These are phyloP conservation scores for Arizona elegans DNA, from an alignment of 2,113 vertebrate species.

Conservation along the genomic window DNA sequence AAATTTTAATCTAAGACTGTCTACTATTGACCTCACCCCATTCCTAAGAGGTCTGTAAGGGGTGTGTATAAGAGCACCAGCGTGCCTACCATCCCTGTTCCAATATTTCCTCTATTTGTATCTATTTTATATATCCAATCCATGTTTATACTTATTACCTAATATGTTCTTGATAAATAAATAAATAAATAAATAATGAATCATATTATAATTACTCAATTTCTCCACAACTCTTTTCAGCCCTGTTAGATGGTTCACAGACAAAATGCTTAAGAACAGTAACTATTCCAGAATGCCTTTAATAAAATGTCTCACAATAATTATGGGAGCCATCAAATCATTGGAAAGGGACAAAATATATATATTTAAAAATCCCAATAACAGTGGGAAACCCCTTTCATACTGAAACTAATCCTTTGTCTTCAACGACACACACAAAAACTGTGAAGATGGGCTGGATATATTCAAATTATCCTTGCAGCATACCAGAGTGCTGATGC, in stretches of 20 bases:
- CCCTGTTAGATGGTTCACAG: background rate
- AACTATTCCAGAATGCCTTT: background rate
- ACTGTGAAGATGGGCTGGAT: background rate
- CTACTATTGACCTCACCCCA: too few species aligned
- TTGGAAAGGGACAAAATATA: background rate
- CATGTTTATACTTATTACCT: too few species aligned
- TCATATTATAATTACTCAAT: background rate
- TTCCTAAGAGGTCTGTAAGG: too few species aligned
- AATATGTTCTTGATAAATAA: too few species aligned
- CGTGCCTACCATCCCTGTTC: too few species aligned
- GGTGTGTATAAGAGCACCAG: too few species aligned
- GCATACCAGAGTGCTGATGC: background rate
- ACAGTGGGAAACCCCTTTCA: background rate
- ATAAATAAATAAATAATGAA: too few species aligned
- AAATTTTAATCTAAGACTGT: too few species aligned
- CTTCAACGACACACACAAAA: background rate
- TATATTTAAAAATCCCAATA: background rate
- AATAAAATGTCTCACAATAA: too few species aligned
- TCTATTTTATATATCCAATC: too few species aligned
- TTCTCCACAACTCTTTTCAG: background rate
- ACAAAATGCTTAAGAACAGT: background rate
- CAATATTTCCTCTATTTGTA: too few species aligned
- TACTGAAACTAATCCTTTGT: background rate
- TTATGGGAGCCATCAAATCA: background rate
- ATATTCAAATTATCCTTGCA: background rate